Percentiles rank a stretch among this genome's conserved stretches.
These are phyloP conservation scores for Rhodinocichla rosea DNA, from an alignment of 2,113 vertebrate genomes.

Conservation along the genomic window DNA sequence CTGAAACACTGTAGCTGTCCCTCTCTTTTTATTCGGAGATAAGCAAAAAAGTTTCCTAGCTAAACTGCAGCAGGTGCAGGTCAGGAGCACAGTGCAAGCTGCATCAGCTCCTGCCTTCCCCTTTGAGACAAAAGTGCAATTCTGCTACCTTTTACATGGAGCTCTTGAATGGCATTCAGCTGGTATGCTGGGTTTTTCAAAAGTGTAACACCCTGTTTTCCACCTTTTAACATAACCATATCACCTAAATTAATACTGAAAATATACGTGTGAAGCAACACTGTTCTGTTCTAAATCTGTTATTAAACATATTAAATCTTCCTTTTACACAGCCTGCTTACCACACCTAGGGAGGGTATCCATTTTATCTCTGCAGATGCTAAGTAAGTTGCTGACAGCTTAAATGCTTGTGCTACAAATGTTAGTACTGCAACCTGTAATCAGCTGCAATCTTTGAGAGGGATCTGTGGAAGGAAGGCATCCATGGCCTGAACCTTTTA, in stretches of 20 bases:
- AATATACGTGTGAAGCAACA: background rate
- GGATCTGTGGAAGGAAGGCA: background rate
- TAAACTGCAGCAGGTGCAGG: background rate
- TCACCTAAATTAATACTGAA: background rate
- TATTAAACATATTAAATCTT: background rate
- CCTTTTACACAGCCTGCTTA: background rate
- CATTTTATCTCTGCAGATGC: background rate
- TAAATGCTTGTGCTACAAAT: background rate
- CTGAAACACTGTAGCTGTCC: background rate
- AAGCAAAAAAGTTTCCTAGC: background rate
- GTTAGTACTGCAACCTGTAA: background rate
- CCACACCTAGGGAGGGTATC: background rate
- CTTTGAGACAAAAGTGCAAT: background rate
- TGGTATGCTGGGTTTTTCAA: background rate
- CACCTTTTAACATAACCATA: background rate
- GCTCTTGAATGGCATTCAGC: background rate
- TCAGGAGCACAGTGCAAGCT: background rate
- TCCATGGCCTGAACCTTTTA: background rate
- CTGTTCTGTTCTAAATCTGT: background rate
- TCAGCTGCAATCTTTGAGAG: background rate
- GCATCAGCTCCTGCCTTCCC: background rate
- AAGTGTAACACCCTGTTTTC: rapidly evolving
- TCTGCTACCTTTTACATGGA: background rate
- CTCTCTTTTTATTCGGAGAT: background rate
- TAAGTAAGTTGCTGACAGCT: background rate